These are phyloP conservation scores for Morpho deidamia DNA, from an alignment of 2,888 invertebrate species.

Conservation along the genomic window DNA sequence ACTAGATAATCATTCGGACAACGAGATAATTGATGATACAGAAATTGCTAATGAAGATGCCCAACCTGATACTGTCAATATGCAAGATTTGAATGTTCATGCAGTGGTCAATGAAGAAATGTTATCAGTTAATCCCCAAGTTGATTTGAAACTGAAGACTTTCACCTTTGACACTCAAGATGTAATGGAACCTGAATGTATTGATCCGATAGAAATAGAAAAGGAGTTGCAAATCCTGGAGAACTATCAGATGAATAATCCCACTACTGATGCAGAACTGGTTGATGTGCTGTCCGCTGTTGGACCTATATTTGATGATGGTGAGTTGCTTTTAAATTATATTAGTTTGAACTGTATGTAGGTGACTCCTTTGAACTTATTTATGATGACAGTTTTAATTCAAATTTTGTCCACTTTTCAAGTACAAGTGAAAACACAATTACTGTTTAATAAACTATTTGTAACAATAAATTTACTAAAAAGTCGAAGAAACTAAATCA, in stretches of 20 bases:
- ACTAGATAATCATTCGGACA: slow-evolving; percentile 20
- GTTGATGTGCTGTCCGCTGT: slow-evolving; percentile 34
- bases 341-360: no score
- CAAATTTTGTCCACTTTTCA: no score
- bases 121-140: no score
- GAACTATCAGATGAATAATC: slow-evolving; percentile 6
- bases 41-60: slow-evolving; percentile 8
- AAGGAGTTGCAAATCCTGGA: slow-evolving; percentile 38
- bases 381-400: no score
- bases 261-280: slow-evolving; percentile 27
- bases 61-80: slow-evolving; percentile 3
- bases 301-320: slow-evolving; percentile 33
- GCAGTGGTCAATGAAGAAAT: no score
- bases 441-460: no score
- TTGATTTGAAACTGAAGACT: background rate
- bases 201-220: slow-evolving; percentile 33
- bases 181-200: slow-evolving; percentile 41
- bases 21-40: background rate
- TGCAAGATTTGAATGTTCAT: slow-evolving; percentile 3
- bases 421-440: no score
- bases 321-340: slow-evolving; percentile 36
- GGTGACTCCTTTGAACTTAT: no score
- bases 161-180: slow-evolving; percentile 1
- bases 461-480: no score
- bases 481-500: no score